Base-by-base conservation (phyloP, 2,113 vertebrate species). In the Entelurus aequoreus region DNA sequence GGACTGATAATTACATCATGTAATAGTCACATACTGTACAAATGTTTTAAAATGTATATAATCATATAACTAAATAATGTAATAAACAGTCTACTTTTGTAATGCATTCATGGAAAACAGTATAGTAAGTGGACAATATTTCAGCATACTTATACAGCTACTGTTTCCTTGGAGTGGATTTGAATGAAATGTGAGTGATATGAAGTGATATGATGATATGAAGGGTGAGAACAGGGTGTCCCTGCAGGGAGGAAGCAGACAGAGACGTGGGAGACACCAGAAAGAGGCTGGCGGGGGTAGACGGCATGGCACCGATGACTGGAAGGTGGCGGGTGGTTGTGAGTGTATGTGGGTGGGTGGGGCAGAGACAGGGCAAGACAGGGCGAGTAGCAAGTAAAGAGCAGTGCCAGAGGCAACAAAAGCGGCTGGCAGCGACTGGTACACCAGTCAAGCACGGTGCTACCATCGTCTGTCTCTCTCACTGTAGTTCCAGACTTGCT, bases 401-500 rank as follows among this genome's bases (percentile, higher is more conserved):
- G 63, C 76, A 57, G 47, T 11, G 75, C 80, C 63, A 53, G 63
- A 76, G 85, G 83, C 77, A 71, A 76, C 47, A 16, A 65, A 65
- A 76, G 74, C 62, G 59, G 67, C 82, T 81, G 71, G 73, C 77
- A 55, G 53, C 15, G 60, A 76, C 79, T 84, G 69, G 78, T 80
- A 63, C 60, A 79, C 80, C 79, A 68, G 76, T 79, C 75, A 84
- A 53, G 50, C 64, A 28, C 36, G 52, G 62, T 74, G 12, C 69
- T 56, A 69, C 36, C 21, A 14, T 47, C 19, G 4, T 4, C 36
- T 28, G 28, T 28, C 57, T 74, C 60, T 63, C 19, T 46, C 47
- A 70, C 62, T 68, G 52, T 70, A 72, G 79, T 77, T 84, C 71
- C 72, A 76, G 80, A 76, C 73, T 59, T 72, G 73, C 58, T 80